A percentile compares a stretch with the other conserved stretches of the same genome.
These are phyloP conservation scores for Dascillus cervinus DNA, from an alignment of 2,888 invertebrate species.

Conservation along the genomic window DNA sequence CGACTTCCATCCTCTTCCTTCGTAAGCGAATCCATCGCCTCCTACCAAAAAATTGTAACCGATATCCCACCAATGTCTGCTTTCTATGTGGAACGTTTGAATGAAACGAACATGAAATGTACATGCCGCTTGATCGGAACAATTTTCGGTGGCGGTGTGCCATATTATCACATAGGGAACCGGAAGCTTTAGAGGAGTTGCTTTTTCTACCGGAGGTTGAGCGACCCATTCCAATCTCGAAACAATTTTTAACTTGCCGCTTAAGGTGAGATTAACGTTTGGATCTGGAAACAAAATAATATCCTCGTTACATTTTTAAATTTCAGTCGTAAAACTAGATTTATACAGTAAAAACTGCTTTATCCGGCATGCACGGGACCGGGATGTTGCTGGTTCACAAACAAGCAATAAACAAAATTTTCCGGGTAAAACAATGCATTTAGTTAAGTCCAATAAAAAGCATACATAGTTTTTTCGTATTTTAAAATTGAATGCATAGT, in stretches of 20 bases:
- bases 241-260: slow-evolving; percentile 46
- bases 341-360: no score
- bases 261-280: slow-evolving; percentile 17
- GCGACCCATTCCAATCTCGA: slow-evolving; percentile 59
- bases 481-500: no score
- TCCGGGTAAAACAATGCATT: no score
- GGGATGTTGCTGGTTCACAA: no score
- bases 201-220: slow-evolving; percentile 44
- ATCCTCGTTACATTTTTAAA: not conserved
- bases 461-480: no score
- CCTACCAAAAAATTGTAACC: slow-evolving; percentile 73
- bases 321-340: no score
- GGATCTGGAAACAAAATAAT: slow-evolving; percentile 10
- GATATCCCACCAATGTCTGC: slow-evolving; percentile 57
- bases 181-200: slow-evolving; percentile 41
- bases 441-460: no score
- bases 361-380: no score
- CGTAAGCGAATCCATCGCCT: slow-evolving; percentile 67
- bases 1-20: slow-evolving; percentile 68
- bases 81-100: slow-evolving; percentile 64
- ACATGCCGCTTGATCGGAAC: slow-evolving; percentile 51
- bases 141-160: slow-evolving; percentile 58
- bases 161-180: slow-evolving; percentile 52
- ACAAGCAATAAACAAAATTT: no score
- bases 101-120: slow-evolving; percentile 52